phyloP scores from a whole-genome alignment of 2,113 vertebrate genomes.

The Microtus oregoni region DNA sequence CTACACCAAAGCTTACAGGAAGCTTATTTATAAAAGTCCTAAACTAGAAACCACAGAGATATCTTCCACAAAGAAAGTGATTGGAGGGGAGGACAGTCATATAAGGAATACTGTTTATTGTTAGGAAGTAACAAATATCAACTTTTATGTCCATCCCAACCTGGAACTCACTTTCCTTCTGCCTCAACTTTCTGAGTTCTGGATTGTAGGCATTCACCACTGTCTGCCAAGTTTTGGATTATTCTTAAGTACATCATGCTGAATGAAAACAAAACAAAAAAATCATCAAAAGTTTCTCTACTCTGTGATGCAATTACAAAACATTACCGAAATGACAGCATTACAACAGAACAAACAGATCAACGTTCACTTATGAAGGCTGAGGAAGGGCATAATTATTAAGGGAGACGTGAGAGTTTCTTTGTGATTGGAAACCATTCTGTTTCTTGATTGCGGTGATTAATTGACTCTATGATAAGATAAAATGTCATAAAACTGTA shows the following conservation, averaged over 20 bases:
- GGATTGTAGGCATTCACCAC: too few species aligned
- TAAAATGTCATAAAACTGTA: neutral
- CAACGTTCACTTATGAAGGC: neutral
- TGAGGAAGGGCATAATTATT: neutral
- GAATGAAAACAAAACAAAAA: neutral
- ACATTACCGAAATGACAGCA: neutral
- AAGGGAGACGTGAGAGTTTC: neutral
- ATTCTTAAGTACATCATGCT: neutral
- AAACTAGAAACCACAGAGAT: neutral
- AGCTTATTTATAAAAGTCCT: neutral
- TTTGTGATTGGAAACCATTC: neutral
- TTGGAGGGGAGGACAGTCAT: neutral
- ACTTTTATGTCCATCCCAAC: too few species aligned
- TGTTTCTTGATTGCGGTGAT: neutral
- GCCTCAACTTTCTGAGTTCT: neutral
- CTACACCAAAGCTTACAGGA: neutral
- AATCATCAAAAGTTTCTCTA: neutral
- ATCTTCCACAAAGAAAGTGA: neutral
- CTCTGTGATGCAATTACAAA: neutral
- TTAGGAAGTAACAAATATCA: neutral
- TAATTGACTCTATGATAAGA: neutral
- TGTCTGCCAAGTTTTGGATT: neutral
- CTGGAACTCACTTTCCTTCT: neutral
- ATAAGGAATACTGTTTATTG: neutral
- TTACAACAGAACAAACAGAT: neutral